Conservation (phyloP, 1,140 invertebrate genomes). For the Drosophila insularis region DNA sequence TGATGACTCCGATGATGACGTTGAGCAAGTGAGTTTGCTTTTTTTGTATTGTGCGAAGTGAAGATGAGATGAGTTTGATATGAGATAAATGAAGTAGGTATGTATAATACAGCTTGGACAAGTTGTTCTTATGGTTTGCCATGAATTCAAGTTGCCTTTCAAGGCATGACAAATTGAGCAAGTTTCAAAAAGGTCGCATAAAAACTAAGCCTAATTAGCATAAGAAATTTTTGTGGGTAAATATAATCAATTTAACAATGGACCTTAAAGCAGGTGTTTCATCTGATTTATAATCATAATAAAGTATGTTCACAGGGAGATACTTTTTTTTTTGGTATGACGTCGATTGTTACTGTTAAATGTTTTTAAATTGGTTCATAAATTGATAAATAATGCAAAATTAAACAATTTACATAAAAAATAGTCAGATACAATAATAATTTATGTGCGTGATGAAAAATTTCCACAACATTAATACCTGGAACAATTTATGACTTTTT, state of each 20-base stretch:
- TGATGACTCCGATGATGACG: conserved; percentile 2
- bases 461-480: neutral
- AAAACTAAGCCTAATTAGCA: neutral
- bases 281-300: neutral
- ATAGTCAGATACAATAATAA: neutral
- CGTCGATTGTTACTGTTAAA: no score
- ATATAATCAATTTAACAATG: neutral
- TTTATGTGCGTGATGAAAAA: neutral
- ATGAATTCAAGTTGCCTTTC: neutral
- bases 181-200: neutral
- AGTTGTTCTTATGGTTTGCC: neutral
- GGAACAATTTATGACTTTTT: neutral
- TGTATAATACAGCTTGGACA: conserved; percentile 5
- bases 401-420: neutral
- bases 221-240: neutral
- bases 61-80: neutral
- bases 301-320: neutral
- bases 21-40: neutral
- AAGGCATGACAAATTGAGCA: neutral
- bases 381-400: no score
- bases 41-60: neutral
- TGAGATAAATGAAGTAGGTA: conserved; percentile 9
- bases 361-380: no score
- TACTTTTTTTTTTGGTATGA: no score
- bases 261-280: neutral